Evolutionary conservation across 2,797 vertebrate species (phyloP), one percentile per base, ranked within the genome.

Genomic region (Kryptopterus vitreolus): DNA sequence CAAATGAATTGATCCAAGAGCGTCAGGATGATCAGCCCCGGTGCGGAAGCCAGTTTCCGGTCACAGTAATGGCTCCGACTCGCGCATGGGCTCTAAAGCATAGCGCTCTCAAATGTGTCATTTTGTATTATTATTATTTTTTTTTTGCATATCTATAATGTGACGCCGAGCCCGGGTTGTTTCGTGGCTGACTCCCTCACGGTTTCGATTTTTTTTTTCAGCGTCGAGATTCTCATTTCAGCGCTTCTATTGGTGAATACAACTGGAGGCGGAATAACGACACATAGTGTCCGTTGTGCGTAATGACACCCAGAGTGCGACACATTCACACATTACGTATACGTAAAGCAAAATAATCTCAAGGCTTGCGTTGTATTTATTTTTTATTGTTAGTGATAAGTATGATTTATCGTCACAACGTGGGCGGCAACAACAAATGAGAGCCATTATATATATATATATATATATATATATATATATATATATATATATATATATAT

Each of bases 171-270:
- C 78, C 50, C 79, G 63, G 82, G 55, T 81, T 82, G 62, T 80
- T 82, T 78, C 70, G 82, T 69, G 58, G 48, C 62, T 55, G 77
- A 75, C 46, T 72, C 71, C 81, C 76, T 57, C 78, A 80, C 78
- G 68, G 46, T 77, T 69, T 63, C 74, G 16, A 3, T 76, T 52
- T 48, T 31, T 35, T 8, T 50, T 66, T 61, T 74, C 72, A 15
- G 69, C 69, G 69, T 52, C 79, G 77, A 82, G 66, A 69, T 77
- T 82, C 83, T 83, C 77, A 70, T 77, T 52, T 16, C 59, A 63
- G 59, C 78, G 75, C 62, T 82, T 72, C 80, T 69, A 78, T 52
- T 76, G 31, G 68, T 58, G 83, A 52, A 15, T 43, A 24, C 55
- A 76, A 52, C 38, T 62, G 43, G 53, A 35, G 31, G 29, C 16